Conservation (phyloP, 2,888 invertebrate genomes). For the Synergus gifuensis region DNA sequence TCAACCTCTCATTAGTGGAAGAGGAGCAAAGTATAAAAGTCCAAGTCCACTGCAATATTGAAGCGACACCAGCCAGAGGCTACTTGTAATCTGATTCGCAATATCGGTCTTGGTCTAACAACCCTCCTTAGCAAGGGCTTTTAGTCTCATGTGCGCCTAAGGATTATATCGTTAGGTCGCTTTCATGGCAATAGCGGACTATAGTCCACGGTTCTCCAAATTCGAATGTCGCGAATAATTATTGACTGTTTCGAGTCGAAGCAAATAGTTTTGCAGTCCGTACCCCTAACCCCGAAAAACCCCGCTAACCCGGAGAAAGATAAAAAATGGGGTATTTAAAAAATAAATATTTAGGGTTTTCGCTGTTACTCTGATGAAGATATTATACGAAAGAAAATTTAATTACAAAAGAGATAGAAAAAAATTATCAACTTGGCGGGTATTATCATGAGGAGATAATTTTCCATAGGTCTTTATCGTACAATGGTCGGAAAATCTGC, state of each 20-base stretch:
- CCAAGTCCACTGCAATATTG: slow-evolving; percentile 52
- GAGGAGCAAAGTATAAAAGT: slow-evolving; percentile 63
- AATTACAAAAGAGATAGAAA: not conserved
- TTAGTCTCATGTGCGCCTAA: slow-evolving; percentile 17
- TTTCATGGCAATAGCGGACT: slow-evolving; percentile 46
- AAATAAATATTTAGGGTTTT: too few relatives aligned
- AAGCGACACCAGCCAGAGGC: slow-evolving; percentile 58
- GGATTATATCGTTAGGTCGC: slow-evolving; percentile 48
- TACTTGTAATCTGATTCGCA: slow-evolving; percentile 69
- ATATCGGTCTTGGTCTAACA: slow-evolving; percentile 50
- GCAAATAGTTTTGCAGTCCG: not conserved
- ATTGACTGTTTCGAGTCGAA: not conserved
- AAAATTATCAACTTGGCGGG: not conserved
- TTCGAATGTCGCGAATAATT: not conserved
- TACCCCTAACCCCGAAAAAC: too few relatives aligned
- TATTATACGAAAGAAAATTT: not conserved
- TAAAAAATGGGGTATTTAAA: too few relatives aligned
- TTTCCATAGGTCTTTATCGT: not conserved
- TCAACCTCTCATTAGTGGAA: slow-evolving; percentile 71
- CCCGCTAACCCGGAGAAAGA: too few relatives aligned
- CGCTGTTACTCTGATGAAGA: not conserved
- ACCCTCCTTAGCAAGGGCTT: slow-evolving; percentile 4
- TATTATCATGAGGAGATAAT: not conserved
- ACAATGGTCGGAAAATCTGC: slow-evolving; percentile 10
- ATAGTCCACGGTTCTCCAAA: slow-evolving; percentile 45